These are phyloP conservation scores for Nothoprocta perdicaria DNA, from an alignment of 2,113 vertebrate species.

Conservation along the genomic window DNA sequence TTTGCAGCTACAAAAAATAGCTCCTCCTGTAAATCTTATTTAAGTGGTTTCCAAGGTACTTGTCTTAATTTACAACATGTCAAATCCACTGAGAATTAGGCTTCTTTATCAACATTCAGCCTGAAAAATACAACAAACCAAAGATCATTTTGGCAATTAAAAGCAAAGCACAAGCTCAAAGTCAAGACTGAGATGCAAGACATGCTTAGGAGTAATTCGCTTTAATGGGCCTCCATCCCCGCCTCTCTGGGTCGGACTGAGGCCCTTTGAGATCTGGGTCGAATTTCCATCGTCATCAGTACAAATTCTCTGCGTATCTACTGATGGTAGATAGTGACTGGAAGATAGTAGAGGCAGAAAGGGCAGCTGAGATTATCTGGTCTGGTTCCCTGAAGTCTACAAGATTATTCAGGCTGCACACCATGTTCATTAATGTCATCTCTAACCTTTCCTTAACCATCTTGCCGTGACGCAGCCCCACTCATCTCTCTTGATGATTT, in stretches of 20 bases:
- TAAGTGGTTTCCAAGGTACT: not conserved
- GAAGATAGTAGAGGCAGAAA: not conserved
- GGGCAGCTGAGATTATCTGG: not conserved
- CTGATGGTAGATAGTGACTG: not conserved
- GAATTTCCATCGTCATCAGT: not conserved
- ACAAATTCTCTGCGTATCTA: not conserved
- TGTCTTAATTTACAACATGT: not conserved
- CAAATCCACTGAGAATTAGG: not conserved
- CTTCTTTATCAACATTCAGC: not conserved
- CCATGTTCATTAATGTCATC: not conserved
- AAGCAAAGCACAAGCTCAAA: not conserved
- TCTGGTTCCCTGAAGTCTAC: constrained; percentile 14
- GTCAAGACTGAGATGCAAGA: not conserved
- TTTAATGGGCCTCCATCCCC: not conserved
- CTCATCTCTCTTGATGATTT: not conserved
- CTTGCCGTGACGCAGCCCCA: not conserved
- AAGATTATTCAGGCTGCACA: constrained; percentile 14
- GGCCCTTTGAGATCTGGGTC: not conserved
- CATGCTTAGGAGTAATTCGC: not conserved
- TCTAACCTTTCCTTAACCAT: constrained; percentile 35
- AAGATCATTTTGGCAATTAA: not conserved
- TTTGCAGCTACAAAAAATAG: not conserved
- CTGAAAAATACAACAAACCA: not conserved
- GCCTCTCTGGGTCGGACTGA: not conserved
- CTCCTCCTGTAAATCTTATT: not conserved